A percentile compares a stretch with the other conserved stretches of the same genome.
Evolutionary conservation across 2,888 invertebrate genomes (phyloP).

Genomic region (Cabera pusaria): DNA sequence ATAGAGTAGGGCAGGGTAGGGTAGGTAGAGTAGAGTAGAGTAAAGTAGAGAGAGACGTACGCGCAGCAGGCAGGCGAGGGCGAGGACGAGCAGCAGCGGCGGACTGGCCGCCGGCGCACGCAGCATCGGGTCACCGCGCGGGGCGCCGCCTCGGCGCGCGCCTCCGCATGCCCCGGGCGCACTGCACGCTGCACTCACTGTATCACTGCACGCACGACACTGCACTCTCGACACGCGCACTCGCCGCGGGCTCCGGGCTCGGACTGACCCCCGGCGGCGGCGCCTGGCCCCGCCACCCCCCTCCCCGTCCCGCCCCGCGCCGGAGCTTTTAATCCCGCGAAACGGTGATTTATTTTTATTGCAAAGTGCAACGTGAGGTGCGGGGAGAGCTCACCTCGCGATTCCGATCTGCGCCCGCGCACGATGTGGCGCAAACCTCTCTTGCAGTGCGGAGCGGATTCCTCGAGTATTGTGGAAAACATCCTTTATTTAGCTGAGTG

Average conservation of each 20-base stretch:
- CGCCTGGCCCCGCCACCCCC: conserved; percentile 41
- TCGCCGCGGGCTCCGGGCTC: conserved; percentile 54
- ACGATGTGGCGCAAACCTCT: neutral
- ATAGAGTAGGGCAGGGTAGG: no score
- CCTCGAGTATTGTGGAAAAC: no score
- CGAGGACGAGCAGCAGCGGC: conserved; percentile 68
- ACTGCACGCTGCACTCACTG: conserved; percentile 7
- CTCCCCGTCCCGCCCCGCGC: conserved; percentile 27
- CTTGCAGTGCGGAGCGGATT: no score
- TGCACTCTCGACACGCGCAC: conserved; percentile 42
- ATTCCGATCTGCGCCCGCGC: conserved; percentile 6
- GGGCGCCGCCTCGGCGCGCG: conserved; percentile 52
- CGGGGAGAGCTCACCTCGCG: conserved; percentile 3
- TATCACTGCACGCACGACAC: conserved; percentile 5
- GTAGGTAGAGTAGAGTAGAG: no score
- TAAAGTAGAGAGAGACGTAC: conserved; percentile 58
- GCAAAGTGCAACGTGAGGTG: conserved; percentile 32
- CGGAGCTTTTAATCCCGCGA: conserved; percentile 47
- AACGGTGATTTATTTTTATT: conserved; percentile 60
- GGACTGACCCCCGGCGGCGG: conserved; percentile 53
- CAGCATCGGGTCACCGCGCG: conserved; percentile 53
- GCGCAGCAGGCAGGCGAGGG: conserved; percentile 69
- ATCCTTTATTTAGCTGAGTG: no score
- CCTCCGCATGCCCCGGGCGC: conserved; percentile 52
- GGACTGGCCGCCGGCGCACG: conserved; percentile 69